Conservation (phyloP, 2,113 vertebrate species). For the Lipophrys pholis region DNA sequence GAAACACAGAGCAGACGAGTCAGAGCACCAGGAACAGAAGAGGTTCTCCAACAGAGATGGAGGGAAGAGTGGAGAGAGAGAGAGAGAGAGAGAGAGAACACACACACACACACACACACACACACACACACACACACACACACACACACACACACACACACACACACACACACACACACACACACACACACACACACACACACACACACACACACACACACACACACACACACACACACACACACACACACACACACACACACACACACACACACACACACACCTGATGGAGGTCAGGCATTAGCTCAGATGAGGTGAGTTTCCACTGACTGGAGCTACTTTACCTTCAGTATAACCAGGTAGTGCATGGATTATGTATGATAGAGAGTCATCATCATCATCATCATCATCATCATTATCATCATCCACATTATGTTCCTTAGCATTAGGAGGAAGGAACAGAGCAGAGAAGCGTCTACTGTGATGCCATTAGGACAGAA, state of each 20-base stretch:
- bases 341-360: constrained; percentile 70
- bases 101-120: too few relatives aligned
- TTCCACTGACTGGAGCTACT: constrained; percentile 42
- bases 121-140: too few relatives aligned
- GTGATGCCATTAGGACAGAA: constrained; percentile 56
- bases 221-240: too few relatives aligned
- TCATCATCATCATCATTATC: constrained; percentile 55
- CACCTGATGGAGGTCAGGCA: constrained; percentile 28
- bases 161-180: too few relatives aligned
- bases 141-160: too few relatives aligned
- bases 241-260: too few relatives aligned
- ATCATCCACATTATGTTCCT: constrained; percentile 65
- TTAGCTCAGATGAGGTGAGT: constrained; percentile 36
- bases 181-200: too few relatives aligned
- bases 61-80: too few relatives aligned
- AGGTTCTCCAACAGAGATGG: too few relatives aligned
- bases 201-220: too few relatives aligned
- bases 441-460: constrained; percentile 61
- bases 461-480: constrained; percentile 63
- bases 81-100: too few relatives aligned
- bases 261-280: background rate
- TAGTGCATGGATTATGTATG: constrained; percentile 58
- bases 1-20: constrained; percentile 43
- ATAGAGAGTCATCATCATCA: constrained; percentile 56
- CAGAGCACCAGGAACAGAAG: background rate